Evolutionary conservation across 2,888 invertebrate genomes (phyloP), one percentile per base, ranked within the genome.

Genomic region (Crepidodera aurea): DNA sequence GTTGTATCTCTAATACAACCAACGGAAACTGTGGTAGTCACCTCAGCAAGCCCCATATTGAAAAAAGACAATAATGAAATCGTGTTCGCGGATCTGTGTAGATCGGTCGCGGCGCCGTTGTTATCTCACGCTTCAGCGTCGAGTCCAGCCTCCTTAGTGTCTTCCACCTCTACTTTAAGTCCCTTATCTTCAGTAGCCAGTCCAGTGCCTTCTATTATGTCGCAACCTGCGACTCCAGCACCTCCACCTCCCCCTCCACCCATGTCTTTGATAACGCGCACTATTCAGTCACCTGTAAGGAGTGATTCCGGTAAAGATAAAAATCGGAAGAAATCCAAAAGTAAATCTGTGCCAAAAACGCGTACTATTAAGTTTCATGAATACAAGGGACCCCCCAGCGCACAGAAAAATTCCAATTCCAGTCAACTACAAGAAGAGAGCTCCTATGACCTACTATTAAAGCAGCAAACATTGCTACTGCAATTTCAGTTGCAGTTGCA

Each of bases 351-450:
- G 59, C 90, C 92, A 0, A 94, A 94, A 81, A 86, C 92, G 15
- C 87, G 93, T 71, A 92, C 93, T 57, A 96, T 98, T 74, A 98
- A 98, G 83, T 98, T 98, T 82, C 97, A 98, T 82, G 98, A 98
- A 82, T 94, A 95, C 81, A 94, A 94, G 83, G 95, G 95, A 32
- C 95, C 95, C 22, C 95, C 96, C 7, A 80, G 79, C 64, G 93
- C 94, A 13, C 92, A 93, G 72, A 93, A 93, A 77, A 86, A 87
- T 51, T 83, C 86, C 2, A 86, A 86, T 51, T 83, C 86, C 1
- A 84, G 86, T 15, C 85, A 87, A 8, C 84, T 85, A 8, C 79
- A 78, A 65, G 84, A 83, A 18, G 95, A 96, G 81, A 94, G 93
- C 5, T 93, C 93, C 6, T 96, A 96, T 81, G 94, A 96, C 80